Evolutionary conservation across 2,888 invertebrate species (phyloP).

Genomic region (Orthosia gracilis): DNA sequence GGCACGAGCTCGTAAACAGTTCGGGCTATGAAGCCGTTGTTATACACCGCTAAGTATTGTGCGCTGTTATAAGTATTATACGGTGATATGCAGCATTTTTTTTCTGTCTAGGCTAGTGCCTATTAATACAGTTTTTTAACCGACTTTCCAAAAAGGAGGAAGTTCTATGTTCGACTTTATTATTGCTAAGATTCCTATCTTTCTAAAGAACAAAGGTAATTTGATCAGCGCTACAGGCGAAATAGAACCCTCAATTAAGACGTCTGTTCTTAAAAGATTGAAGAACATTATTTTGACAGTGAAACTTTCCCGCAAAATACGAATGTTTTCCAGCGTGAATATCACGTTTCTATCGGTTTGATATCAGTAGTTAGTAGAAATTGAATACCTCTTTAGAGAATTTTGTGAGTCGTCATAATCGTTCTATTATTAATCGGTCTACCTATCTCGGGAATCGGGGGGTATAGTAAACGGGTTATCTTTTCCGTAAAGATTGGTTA

Average conservation of each 20-base stretch:
- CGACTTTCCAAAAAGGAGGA: too few species aligned
- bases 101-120: neutral
- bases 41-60: conserved; percentile 25
- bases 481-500: conserved; percentile 40
- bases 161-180: too few species aligned
- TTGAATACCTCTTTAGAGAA: neutral
- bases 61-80: conserved; percentile 39
- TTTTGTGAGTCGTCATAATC: conserved; percentile 2
- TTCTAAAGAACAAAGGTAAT: conserved; percentile 35
- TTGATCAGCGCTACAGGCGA: conserved; percentile 19
- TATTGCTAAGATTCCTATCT: neutral
- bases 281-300: conserved; percentile 6
- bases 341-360: neutral
- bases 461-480: conserved; percentile 35
- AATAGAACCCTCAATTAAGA: conserved; percentile 29
- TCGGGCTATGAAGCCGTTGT: conserved; percentile 28
- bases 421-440: conserved; percentile 1
- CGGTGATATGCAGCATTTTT: conserved; percentile 7
- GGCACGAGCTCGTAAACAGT: conserved; percentile 40
- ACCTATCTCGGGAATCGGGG: neutral
- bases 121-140: conserved; percentile 1
- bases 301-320: conserved; percentile 7
- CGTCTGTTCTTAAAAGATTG: conserved; percentile 17
- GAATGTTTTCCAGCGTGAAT: conserved; percentile 18
- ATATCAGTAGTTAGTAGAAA: conserved; percentile 8